A percentile compares a stretch with the other conserved stretches of the same genome.
Evolutionary conservation across 30 jellyfish, hydroid and myxozoan genomes (phyloP).

Genomic region (Mastigias papua): DNA sequence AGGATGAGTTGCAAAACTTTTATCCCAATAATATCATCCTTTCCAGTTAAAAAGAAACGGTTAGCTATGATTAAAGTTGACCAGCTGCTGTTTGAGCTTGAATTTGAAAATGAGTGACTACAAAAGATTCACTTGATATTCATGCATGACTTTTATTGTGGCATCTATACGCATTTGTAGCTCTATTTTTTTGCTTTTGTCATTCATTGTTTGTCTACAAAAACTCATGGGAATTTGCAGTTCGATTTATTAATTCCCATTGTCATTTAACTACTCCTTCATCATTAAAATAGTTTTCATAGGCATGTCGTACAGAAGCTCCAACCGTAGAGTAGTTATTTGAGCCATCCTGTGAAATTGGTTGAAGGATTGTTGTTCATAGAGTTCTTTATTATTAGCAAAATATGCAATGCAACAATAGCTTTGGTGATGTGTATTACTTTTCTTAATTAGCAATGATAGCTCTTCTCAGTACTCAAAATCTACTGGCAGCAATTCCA

Average conservation of each 20-base stretch:
- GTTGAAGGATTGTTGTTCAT: no score
- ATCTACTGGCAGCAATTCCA: no score
- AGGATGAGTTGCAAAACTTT: constrained; percentile 69
- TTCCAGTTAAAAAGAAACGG: constrained; percentile 55
- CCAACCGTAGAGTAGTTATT: no score
- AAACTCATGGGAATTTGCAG: constrained; percentile 21
- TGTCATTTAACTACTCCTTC: constrained; percentile 62
- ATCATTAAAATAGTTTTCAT: constrained; percentile 43
- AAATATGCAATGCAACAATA: no score
- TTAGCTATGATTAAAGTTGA: constrained; percentile 55
- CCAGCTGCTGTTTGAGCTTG: constrained; percentile 69
- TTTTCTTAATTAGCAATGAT: no score
- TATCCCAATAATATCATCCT: constrained; percentile 61
- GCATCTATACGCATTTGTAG: constrained; percentile 41
- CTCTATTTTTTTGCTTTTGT: constrained; percentile 32
- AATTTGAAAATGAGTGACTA: constrained; percentile 41
- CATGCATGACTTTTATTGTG: constrained; percentile 41
- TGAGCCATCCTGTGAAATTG: no score
- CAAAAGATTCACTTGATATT: constrained; percentile 34
- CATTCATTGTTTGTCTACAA: constrained; percentile 20
- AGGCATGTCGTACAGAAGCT: constrained; percentile 39
- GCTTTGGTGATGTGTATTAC: no score
- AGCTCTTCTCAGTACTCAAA: no score
- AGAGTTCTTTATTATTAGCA: no score
- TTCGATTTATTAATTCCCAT: not conserved